phyloP scores from a whole-genome alignment of 2,888 invertebrate genomes.

The Drosophila neonasuta region DNA sequence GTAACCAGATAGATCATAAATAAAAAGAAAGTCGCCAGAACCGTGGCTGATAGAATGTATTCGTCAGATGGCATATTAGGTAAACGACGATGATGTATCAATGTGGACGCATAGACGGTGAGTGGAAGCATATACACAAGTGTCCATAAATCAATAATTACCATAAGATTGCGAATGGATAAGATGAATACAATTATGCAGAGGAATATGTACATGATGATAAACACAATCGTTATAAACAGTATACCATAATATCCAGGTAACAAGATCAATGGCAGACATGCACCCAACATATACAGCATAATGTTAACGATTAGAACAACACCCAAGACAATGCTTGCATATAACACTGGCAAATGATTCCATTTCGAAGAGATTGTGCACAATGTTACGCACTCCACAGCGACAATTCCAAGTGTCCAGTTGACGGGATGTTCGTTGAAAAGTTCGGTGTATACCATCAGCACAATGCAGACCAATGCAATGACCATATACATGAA shows the following conservation, averaged over 20 bases:
- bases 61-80: conserved; percentile 6
- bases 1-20: conserved; percentile 20
- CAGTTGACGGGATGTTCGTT: conserved; percentile 46
- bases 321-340: background rate
- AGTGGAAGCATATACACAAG: conserved; percentile 19
- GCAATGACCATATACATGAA: conserved; percentile 39
- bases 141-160: conserved; percentile 9
- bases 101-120: conserved; percentile 29
- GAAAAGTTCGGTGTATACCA: conserved; percentile 28
- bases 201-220: conserved; percentile 21
- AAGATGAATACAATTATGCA: conserved; percentile 7
- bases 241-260: conserved; percentile 35
- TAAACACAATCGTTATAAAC: conserved; percentile 13
- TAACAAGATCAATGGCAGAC: conserved; percentile 33
- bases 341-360: background rate
- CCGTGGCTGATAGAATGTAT: conserved; percentile 40
- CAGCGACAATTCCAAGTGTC: conserved; percentile 28
- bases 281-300: conserved; percentile 24
- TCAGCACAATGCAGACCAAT: conserved; percentile 18
- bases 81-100: conserved; percentile 45
- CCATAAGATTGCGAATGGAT: rapidly evolving
- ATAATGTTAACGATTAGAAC: background rate
- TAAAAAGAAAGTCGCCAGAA: conserved; percentile 37
- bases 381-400: conserved; percentile 33
- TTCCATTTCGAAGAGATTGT: conserved; percentile 31